These are phyloP conservation scores for Eurois occulta DNA, from an alignment of 2,888 invertebrate species.

Conservation along the genomic window DNA sequence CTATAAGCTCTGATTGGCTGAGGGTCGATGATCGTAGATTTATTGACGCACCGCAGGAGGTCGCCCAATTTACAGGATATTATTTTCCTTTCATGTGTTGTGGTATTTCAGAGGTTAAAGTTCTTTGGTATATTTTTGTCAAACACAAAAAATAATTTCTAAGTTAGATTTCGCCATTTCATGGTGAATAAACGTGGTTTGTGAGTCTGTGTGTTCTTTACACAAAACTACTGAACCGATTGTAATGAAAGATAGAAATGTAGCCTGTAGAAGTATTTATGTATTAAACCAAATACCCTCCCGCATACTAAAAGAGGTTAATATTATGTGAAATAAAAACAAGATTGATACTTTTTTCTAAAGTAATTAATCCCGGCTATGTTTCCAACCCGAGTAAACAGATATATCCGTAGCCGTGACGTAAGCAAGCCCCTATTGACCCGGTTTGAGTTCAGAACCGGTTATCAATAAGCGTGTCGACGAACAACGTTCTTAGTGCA, in stretches of 20 bases:
- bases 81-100: background rate
- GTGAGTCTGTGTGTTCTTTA: background rate
- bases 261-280: background rate
- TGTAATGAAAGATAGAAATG: background rate
- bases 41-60: slow-evolving; percentile 12
- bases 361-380: slow-evolving; percentile 4
- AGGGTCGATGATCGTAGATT: slow-evolving; percentile 8
- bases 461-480: slow-evolving; percentile 60
- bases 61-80: slow-evolving; percentile 4
- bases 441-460: slow-evolving; percentile 56
- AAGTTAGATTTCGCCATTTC: background rate
- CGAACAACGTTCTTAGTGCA: slow-evolving; percentile 56
- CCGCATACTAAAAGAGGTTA: too few relatives aligned
- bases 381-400: slow-evolving; percentile 41
- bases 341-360: background rate
- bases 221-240: background rate
- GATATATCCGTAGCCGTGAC: slow-evolving; percentile 48
- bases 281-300: too few relatives aligned
- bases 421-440: slow-evolving; percentile 55
- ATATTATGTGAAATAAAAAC: background rate
- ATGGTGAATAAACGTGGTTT: background rate
- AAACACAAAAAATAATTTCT: background rate
- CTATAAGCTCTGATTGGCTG: slow-evolving; percentile 14
- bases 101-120: background rate
- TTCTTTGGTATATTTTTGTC: background rate